A percentile compares a stretch with the other conserved stretches of the same genome.
Evolutionary conservation across 2,797 vertebrate species (phyloP).

Genomic region (Dicrostonyx torquatus): DNA sequence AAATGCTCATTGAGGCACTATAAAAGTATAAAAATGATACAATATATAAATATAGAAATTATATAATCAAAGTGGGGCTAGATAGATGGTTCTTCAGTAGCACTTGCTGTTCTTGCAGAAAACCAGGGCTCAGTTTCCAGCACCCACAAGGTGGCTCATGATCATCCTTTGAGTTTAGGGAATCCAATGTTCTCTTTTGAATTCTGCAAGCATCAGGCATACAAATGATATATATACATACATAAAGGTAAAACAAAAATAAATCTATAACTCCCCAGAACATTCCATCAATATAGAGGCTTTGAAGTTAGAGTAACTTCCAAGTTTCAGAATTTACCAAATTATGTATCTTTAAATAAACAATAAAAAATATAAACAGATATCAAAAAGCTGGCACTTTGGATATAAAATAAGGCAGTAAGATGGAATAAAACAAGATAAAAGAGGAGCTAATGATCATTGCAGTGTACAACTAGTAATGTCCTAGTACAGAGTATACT

Average conservation of each 20-base stretch:
- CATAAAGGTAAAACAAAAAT: neutral
- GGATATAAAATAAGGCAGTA: neutral
- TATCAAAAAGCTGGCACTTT: neutral
- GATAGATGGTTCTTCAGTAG: neutral
- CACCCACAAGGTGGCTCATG: neutral
- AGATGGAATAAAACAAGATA: neutral
- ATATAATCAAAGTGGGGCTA: neutral
- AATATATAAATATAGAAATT: too few species aligned
- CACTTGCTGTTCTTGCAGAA: neutral
- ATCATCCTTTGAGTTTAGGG: neutral
- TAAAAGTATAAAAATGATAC: constrained; percentile 20
- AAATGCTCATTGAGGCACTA: neutral
- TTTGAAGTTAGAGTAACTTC: neutral
- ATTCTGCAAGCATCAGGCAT: neutral
- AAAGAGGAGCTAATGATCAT: neutral
- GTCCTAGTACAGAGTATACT: neutral
- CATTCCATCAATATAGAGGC: neutral
- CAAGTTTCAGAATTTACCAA: neutral
- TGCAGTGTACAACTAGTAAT: neutral
- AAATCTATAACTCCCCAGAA: neutral
- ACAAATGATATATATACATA: neutral
- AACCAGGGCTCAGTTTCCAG: neutral
- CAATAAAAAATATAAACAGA: neutral
- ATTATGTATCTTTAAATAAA: neutral
- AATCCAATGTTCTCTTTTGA: neutral